A percentile compares a stretch with the other conserved stretches of the same genome.
phyloP scores from a whole-genome alignment of 2,113 vertebrate species.

The Raphicerus campestris region DNA sequence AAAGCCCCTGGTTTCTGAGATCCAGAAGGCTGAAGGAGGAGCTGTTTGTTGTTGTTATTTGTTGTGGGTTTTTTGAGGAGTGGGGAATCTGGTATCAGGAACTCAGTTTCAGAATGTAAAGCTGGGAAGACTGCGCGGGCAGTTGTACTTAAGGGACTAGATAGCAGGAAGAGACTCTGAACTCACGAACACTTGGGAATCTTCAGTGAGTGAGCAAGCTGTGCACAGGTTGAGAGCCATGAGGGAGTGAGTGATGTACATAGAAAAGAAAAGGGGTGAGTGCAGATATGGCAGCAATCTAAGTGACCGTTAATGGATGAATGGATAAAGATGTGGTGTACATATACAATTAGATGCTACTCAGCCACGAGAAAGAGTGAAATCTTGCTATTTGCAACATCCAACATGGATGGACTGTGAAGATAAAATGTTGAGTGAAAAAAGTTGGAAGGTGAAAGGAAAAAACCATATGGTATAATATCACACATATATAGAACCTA shows the following conservation, averaged over 20 bases:
- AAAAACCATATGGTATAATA: neutral
- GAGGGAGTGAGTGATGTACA: neutral
- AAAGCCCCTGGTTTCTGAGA: neutral
- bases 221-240: neutral
- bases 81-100: neutral
- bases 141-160: neutral
- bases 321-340: neutral
- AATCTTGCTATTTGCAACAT: too few species aligned
- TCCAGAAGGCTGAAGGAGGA: neutral
- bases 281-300: neutral
- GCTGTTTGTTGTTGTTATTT: neutral
- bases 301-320: neutral
- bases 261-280: neutral
- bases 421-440: neutral
- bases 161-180: neutral
- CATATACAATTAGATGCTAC: too few species aligned
- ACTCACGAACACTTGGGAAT: neutral
- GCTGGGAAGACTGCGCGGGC: neutral
- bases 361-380: neutral
- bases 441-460: neutral
- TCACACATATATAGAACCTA: accelerated
- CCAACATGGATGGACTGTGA: neutral
- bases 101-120: neutral
- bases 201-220: neutral
- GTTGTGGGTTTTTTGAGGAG: neutral